Evolutionary conservation across 1,140 invertebrate genomes (phyloP).

Genomic region (Ostrea denselamellosa): DNA sequence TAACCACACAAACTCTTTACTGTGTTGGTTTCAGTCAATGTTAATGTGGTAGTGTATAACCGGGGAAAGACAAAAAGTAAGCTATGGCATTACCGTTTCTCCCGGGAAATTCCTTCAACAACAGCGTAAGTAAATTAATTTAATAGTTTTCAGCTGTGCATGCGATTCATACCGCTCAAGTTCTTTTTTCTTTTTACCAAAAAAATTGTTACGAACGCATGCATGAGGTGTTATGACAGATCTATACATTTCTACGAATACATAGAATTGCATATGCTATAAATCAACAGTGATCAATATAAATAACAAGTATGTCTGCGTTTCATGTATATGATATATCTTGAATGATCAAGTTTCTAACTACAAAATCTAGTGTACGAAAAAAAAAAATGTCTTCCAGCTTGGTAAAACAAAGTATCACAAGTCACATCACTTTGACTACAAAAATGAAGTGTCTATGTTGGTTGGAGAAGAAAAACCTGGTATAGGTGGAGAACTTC

Average conservation of each 20-base stretch:
- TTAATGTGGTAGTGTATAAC: conserved; percentile 37
- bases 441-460: conserved; percentile 75
- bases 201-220: not conserved
- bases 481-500: conserved; percentile 78
- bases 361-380: not conserved
- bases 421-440: conserved; percentile 79
- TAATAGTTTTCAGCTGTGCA: not conserved
- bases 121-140: conserved; percentile 67
- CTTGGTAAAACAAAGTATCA: conserved; percentile 79
- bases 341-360: not conserved
- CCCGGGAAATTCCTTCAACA: conserved; percentile 75
- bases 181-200: not conserved
- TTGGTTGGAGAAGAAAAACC: conserved; percentile 76
- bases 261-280: not conserved
- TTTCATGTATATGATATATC: not conserved
- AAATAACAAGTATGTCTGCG: not conserved
- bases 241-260: not conserved
- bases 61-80: conserved; percentile 29
- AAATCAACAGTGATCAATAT: not conserved
- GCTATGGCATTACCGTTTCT: conserved; percentile 76
- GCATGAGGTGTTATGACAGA: not conserved
- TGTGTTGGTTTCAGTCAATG: conserved; percentile 6
- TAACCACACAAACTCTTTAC: conserved; percentile 42
- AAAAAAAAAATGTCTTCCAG: conserved; percentile 62
- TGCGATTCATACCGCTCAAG: not conserved